Conservation (phyloP, 2,797 vertebrate species). For the Coccyzus lansbergi region DNA sequence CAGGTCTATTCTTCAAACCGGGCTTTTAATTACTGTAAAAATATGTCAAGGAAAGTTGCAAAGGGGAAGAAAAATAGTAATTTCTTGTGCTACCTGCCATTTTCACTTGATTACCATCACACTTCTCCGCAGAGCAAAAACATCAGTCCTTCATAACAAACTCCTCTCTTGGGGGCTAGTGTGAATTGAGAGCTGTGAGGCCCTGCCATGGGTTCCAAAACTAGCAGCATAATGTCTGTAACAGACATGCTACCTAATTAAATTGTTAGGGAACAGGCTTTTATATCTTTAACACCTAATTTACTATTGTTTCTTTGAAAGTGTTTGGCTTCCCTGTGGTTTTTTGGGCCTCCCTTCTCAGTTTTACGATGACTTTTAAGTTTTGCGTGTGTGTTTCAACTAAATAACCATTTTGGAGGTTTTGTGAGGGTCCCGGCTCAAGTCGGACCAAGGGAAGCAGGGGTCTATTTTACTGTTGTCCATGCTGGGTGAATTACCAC, state of each 20-base stretch:
- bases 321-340: conserved; percentile 75
- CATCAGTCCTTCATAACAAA: conserved; percentile 68
- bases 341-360: conserved; percentile 67
- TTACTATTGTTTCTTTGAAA: conserved; percentile 82
- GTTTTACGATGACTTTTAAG: conserved; percentile 74
- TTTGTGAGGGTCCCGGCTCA: conserved; percentile 59
- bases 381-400: conserved; percentile 62
- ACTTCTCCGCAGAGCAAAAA: conserved; percentile 64
- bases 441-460: conserved; percentile 20
- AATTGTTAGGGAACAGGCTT: conserved; percentile 75
- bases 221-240: conserved; percentile 75
- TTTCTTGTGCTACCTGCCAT: conserved; percentile 67
- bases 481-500: conserved; percentile 60
- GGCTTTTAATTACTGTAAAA: conserved; percentile 67
- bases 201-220: conserved; percentile 74
- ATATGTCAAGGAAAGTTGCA: conserved; percentile 59
- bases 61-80: conserved; percentile 59
- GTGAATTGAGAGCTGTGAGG: conserved; percentile 68
- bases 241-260: conserved; percentile 80
- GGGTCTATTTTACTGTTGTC: conserved; percentile 63
- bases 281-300: conserved; percentile 82
- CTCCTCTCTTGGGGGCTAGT: conserved; percentile 61
- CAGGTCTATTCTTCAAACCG: conserved; percentile 27
- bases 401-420: conserved; percentile 65
- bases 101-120: conserved; percentile 71